Conservation (phyloP, 2,113 vertebrate species). For the Scortum barcoo region DNA sequence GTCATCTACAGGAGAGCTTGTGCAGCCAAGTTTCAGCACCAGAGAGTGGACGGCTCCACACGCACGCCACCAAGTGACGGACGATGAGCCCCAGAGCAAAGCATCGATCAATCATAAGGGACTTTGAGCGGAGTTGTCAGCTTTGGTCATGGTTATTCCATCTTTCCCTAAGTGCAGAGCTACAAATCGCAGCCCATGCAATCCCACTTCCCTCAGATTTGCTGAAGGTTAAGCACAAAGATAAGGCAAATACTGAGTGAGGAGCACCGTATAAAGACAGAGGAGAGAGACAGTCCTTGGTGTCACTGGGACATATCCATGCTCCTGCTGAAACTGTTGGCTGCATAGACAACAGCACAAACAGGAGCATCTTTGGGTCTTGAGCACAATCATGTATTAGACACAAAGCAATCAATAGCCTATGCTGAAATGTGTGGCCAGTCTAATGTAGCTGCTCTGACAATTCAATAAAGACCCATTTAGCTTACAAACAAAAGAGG, state of each 20-base stretch:
- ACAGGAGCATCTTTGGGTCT: neutral
- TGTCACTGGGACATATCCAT: neutral
- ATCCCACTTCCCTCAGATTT: neutral
- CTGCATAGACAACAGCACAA: neutral
- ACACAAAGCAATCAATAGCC: constrained; percentile 14
- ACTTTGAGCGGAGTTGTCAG: neutral
- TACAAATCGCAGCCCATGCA: neutral
- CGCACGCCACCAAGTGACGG: neutral
- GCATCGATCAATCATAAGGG: constrained; percentile 28
- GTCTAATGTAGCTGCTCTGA: neutral
- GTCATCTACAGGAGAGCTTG: neutral
- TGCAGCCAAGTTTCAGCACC: constrained; percentile 50
- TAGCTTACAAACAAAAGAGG: neutral
- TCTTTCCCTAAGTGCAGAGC: neutral
- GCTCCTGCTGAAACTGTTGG: neutral
- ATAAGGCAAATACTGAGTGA: constrained; percentile 10
- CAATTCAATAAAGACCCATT: constrained; percentile 1
- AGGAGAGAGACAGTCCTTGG: neutral
- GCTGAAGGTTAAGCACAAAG: constrained; percentile 16
- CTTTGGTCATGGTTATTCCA: constrained; percentile 6
- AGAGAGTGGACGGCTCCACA: constrained; percentile 54
- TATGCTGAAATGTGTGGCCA: neutral
- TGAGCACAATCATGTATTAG: neutral
- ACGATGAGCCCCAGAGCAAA: neutral
- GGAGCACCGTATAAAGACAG: neutral